A percentile compares a stretch with the other conserved stretches of the same genome.
Conservation (phyloP, 2,888 invertebrate genomes). For the Leptodirus hochenwartii region DNA sequence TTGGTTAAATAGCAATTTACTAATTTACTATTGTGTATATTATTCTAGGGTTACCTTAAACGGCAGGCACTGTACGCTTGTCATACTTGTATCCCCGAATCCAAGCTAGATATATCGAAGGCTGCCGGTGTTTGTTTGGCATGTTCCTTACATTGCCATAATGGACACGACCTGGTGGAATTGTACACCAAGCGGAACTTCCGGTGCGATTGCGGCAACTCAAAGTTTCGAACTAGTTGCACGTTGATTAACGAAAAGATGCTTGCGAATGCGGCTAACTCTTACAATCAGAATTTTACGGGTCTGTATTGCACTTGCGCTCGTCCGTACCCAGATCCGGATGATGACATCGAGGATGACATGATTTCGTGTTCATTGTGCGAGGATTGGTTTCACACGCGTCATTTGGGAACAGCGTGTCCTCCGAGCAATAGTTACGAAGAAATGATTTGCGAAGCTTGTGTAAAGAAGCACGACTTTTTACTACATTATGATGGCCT, state of each 20-base stretch:
- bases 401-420: constrained; percentile 42
- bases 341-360: constrained; percentile 61
- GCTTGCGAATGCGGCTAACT: constrained; percentile 48
- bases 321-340: constrained; percentile 89
- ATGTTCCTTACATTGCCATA: constrained; percentile 88
- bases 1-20: no score
- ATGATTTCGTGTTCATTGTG: constrained; percentile 95
- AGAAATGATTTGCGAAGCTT: constrained; percentile 69
- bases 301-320: constrained; percentile 85
- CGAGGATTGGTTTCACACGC: constrained; percentile 95
- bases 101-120: constrained; percentile 35
- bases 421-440: constrained; percentile 43
- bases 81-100: constrained; percentile 63
- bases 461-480: constrained; percentile 60
- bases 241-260: constrained; percentile 43
- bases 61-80: constrained; percentile 93
- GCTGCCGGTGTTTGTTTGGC: constrained; percentile 83
- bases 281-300: constrained; percentile 86
- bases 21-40: no score
- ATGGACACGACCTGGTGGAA: constrained; percentile 87
- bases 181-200: constrained; percentile 93
- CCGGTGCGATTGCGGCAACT: constrained; percentile 88
- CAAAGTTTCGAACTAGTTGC: constrained; percentile 53
- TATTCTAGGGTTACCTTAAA: constrained; percentile 66
- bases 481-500: constrained; percentile 47